A percentile compares a stretch with the other conserved stretches of the same genome.
Conservation (phyloP, 92 coral and sea anemone genomes). For the Porites rus region DNA sequence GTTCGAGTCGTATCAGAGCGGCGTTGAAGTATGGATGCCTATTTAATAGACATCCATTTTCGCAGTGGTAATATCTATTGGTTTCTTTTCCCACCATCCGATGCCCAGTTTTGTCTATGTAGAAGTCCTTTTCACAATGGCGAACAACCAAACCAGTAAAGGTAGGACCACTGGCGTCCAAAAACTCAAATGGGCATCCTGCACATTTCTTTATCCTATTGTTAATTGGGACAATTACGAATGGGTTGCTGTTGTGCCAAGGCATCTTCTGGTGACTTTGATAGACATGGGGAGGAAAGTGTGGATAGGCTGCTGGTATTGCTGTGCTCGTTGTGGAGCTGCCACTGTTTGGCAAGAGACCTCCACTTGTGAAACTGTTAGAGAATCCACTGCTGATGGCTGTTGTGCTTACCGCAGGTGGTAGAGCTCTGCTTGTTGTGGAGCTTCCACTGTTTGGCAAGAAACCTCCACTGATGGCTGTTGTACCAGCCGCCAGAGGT, state of each 20-base stretch:
- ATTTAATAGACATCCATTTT: conserved; percentile 52
- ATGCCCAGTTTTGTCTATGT: conserved; percentile 52
- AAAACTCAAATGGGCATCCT: conserved; percentile 59
- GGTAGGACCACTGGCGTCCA: conserved; percentile 66
- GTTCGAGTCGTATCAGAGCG: conserved; percentile 12
- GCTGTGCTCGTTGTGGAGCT: too few species aligned
- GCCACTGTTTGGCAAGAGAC: conserved; percentile 5
- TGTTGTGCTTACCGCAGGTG: background rate
- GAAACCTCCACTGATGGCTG: conserved; percentile 28
- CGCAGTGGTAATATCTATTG: conserved; percentile 68
- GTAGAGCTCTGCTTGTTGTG: conserved; percentile 8
- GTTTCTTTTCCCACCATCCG: conserved; percentile 56
- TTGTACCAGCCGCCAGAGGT: background rate
- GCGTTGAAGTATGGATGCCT: conserved; percentile 64
- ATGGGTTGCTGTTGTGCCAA: conserved; percentile 68
- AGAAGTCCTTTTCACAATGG: conserved; percentile 61
- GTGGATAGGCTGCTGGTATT: conserved; percentile 14
- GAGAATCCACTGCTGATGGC: conserved; percentile 23
- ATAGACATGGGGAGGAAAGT: conserved; percentile 15
- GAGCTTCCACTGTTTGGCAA: conserved; percentile 8
- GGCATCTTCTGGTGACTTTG: conserved; percentile 35
- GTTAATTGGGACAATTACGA: conserved; percentile 51
- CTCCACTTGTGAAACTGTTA: background rate
- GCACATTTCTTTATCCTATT: conserved; percentile 65
- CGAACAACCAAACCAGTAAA: conserved; percentile 59